A percentile compares a stretch with the other conserved stretches of the same genome.
These are phyloP conservation scores for Andinoacara biseriatus DNA, from an alignment of 2,113 vertebrate species.

Conservation along the genomic window DNA sequence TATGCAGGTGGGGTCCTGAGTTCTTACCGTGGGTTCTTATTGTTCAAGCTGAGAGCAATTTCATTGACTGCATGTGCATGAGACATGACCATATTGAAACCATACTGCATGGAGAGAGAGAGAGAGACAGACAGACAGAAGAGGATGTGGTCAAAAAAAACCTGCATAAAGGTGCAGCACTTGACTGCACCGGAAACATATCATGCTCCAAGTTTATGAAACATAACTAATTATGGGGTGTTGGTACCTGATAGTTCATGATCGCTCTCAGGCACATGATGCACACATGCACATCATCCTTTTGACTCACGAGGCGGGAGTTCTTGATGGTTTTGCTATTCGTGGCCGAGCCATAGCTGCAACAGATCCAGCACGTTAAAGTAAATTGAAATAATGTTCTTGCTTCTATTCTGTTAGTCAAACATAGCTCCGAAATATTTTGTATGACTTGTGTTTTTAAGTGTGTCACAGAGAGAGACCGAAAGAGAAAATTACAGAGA, in stretches of 20 bases:
- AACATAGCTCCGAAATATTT: background rate
- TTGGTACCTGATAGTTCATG: slow-evolving; percentile 97
- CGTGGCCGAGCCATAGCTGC: slow-evolving; percentile 88
- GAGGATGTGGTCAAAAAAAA: slow-evolving; percentile 61
- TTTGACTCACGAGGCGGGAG: slow-evolving; percentile 95
- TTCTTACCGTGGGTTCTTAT: slow-evolving; percentile 93
- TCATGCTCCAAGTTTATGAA: background rate
- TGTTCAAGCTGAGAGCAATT: slow-evolving; percentile 97
- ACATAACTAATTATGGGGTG: background rate
- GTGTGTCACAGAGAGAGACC: slow-evolving; percentile 36
- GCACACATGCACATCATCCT: slow-evolving; percentile 97
- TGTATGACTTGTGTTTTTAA: slow-evolving; percentile 48
- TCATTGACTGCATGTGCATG: slow-evolving; percentile 96
- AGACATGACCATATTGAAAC: slow-evolving; percentile 99
- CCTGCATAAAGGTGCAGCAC: background rate
- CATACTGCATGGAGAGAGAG: slow-evolving; percentile 83
- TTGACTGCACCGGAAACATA: slow-evolving; percentile 34
- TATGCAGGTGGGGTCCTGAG: slow-evolving; percentile 19
- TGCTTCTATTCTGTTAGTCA: background rate
- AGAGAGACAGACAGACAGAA: slow-evolving; percentile 45
- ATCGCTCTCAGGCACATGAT: slow-evolving; percentile 97
- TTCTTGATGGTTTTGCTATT: slow-evolving; percentile 94
- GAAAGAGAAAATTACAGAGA: slow-evolving; percentile 62
- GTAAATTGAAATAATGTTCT: slow-evolving; percentile 3
- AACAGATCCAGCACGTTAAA: slow-evolving; percentile 53